These are phyloP conservation scores for Drosophila ustulata DNA, from an alignment of 2,888 invertebrate genomes.

Conservation along the genomic window DNA sequence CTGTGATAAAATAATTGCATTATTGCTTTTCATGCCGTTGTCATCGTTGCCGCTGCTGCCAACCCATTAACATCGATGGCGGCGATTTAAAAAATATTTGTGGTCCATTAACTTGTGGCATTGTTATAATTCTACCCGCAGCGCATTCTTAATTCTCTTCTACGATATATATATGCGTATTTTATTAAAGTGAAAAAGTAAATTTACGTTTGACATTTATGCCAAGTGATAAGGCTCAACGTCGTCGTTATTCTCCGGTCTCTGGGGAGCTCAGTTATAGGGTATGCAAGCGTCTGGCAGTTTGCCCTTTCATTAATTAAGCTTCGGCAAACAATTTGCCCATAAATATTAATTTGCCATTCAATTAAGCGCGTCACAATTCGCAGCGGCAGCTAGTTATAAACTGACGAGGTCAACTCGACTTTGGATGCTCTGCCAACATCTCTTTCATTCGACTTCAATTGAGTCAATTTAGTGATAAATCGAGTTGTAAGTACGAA, in stretches of 20 bases:
- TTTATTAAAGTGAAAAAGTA: constrained; percentile 29
- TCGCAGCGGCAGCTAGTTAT: constrained; percentile 10
- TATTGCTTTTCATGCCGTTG: constrained; percentile 51
- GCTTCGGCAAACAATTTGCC: constrained; percentile 45
- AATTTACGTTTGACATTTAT: constrained; percentile 11
- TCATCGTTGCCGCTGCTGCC: constrained; percentile 16
- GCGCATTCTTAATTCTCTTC: constrained; percentile 19
- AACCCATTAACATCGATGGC: constrained; percentile 37
- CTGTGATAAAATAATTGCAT: constrained; percentile 66
- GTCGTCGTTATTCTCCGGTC: background rate
- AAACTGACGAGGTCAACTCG: background rate
- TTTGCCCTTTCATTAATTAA: constrained; percentile 63
- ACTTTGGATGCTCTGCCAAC: constrained; percentile 24
- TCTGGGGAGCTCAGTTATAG: background rate
- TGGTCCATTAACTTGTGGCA: constrained; percentile 56
- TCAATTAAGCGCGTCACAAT: constrained; percentile 54
- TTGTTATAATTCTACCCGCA: constrained; percentile 41
- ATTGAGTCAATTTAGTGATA: background rate
- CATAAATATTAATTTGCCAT: constrained; percentile 73
- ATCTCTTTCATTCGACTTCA: too few relatives aligned
- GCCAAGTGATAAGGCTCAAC: background rate
- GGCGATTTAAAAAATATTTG: constrained; percentile 56
- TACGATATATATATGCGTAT: constrained; percentile 6
- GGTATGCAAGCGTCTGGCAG: background rate
- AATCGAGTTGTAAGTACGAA: background rate